Percentiles rank a stretch among this genome's conserved stretches.
These are phyloP conservation scores for Astreopora myriophthalma DNA, from an alignment of 64 coral and sea anemone genomes.

Conservation along the genomic window DNA sequence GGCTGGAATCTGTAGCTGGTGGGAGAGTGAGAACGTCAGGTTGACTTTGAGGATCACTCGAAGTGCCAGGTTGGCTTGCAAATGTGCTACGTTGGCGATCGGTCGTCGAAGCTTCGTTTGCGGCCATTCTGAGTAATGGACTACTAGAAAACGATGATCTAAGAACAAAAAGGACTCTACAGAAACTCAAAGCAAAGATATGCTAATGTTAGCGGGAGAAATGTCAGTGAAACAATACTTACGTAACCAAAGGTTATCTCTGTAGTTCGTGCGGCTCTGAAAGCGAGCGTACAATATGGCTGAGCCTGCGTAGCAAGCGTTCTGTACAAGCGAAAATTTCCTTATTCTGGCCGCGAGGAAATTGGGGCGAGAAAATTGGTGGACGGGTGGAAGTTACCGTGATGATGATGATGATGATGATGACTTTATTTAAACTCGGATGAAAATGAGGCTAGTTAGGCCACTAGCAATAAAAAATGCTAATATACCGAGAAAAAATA, in stretches of 20 bases:
- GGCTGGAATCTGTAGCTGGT: background rate
- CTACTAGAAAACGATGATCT: background rate
- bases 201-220: background rate
- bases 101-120: background rate
- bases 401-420: no score
- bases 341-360: no score
- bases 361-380: no score
- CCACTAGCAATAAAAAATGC: no score
- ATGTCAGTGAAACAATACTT: background rate
- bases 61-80: background rate
- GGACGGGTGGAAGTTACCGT: no score
- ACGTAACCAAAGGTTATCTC: background rate
- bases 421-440: no score
- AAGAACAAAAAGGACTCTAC: background rate
- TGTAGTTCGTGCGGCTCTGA: background rate
- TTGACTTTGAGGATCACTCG: background rate
- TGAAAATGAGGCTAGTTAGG: no score
- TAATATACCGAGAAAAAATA: no score
- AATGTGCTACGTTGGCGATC: background rate
- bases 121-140: background rate
- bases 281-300: background rate
- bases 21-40: background rate
- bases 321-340: no score
- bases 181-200: background rate
- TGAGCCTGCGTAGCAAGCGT: background rate